These are phyloP conservation scores for Alloscopus bannaensis DNA, from an alignment of 2,888 invertebrate species.

Conservation along the genomic window DNA sequence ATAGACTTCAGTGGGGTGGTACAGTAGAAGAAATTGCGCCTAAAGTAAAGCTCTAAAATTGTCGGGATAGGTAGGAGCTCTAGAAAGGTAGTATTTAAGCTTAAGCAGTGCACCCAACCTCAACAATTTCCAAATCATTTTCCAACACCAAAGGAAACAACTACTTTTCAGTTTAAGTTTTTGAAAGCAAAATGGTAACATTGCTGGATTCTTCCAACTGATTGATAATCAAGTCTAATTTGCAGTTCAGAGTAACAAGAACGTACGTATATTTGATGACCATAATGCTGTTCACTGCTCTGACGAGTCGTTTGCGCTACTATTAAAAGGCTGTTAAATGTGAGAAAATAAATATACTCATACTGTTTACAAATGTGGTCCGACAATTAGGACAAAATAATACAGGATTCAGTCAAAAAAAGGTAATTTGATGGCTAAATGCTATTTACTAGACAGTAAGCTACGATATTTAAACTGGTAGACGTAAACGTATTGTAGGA, in stretches of 20 bases:
- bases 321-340: slow-evolving; percentile 56
- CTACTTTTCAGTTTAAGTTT: too few species aligned
- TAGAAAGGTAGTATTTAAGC: too few species aligned
- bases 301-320: slow-evolving; percentile 45
- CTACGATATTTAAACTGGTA: slow-evolving; percentile 30
- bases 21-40: slow-evolving; percentile 91
- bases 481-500: too few species aligned
- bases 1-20: slow-evolving; percentile 96
- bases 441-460: slow-evolving; percentile 28
- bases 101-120: too few species aligned
- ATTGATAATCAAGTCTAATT: slow-evolving; percentile 32
- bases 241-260: slow-evolving; percentile 22
- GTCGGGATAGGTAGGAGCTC: background rate
- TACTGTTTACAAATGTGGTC: slow-evolving; percentile 48
- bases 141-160: too few species aligned
- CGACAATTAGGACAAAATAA: slow-evolving; percentile 26
- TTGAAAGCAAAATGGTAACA: slow-evolving; percentile 2
- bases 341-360: slow-evolving; percentile 59
- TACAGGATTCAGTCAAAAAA: slow-evolving; percentile 1
- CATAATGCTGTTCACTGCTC: slow-evolving; percentile 56
- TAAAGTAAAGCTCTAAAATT: slow-evolving; percentile 75
- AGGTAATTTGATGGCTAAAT: slow-evolving; percentile 18
- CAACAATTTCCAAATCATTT: too few species aligned
- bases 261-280: slow-evolving; percentile 30
- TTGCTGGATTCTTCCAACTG: slow-evolving; percentile 33